Conservation (phyloP, 2,113 vertebrate genomes). For the Xenus cinereus region DNA sequence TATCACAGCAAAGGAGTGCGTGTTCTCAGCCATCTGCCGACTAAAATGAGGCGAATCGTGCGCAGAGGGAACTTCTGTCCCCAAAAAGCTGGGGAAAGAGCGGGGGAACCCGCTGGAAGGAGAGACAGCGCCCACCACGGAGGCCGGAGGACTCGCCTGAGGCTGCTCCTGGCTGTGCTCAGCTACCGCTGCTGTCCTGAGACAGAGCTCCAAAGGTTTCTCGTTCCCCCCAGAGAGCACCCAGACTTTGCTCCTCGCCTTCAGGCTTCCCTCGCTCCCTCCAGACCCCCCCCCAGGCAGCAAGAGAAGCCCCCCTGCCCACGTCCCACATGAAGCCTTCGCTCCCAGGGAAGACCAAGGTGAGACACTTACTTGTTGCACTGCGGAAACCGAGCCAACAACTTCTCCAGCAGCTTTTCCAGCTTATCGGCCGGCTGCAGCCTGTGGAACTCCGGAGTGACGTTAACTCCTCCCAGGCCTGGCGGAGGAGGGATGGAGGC, state of each 20-base stretch:
- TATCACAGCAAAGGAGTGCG: rapidly evolving
- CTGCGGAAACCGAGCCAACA: conserved; percentile 82
- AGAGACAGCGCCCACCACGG: not conserved
- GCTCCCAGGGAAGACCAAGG: rapidly evolving
- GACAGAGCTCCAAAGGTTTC: not conserved
- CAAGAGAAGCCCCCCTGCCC: not conserved
- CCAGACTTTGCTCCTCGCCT: not conserved
- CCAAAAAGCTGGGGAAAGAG: not conserved
- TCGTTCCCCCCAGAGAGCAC: not conserved
- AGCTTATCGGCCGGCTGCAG: conserved; percentile 80
- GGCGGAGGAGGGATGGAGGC: conserved; percentile 74
- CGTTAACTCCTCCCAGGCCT: conserved; percentile 53
- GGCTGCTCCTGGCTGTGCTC: not conserved
- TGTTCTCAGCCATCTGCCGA: rapidly evolving
- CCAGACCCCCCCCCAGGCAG: rapidly evolving
- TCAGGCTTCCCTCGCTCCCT: not conserved
- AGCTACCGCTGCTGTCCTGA: not conserved
- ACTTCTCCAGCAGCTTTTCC: conserved; percentile 88
- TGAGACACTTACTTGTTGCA: conserved; percentile 78
- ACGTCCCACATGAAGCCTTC: rapidly evolving
- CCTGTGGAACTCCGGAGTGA: conserved; percentile 60
- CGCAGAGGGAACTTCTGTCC: not conserved
- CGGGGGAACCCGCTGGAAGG: not conserved
- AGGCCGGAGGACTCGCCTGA: not conserved
- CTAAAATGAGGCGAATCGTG: rapidly evolving